These are phyloP conservation scores for Leucosticte australis DNA, from an alignment of 2,113 vertebrate genomes.

Conservation along the genomic window DNA sequence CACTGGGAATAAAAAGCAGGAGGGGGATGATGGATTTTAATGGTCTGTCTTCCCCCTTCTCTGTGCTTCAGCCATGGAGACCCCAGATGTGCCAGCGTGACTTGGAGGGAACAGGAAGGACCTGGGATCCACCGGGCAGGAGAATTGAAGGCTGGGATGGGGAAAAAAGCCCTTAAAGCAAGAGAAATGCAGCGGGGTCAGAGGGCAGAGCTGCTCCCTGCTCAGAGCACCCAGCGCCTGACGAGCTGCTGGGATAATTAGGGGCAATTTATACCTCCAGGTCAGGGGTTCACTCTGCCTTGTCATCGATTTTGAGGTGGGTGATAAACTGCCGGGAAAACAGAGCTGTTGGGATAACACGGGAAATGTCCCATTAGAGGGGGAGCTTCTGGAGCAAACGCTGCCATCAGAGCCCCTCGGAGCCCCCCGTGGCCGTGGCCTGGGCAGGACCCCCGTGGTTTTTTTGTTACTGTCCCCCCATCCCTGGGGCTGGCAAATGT, in stretches of 20 bases:
- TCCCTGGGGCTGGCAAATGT: background rate
- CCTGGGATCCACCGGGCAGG: fast-evolving
- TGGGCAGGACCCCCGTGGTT: background rate
- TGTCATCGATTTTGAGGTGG: slow-evolving; percentile 64
- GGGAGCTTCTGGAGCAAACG: background rate
- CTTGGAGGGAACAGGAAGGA: background rate
- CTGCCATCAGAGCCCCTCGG: fast-evolving
- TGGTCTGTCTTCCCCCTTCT: fast-evolving
- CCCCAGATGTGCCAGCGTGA: background rate
- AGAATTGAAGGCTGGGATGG: background rate
- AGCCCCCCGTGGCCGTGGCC: fast-evolving
- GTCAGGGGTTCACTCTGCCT: slow-evolving; percentile 42
- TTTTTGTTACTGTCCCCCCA: fast-evolving
- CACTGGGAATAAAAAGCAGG: background rate
- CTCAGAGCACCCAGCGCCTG: background rate
- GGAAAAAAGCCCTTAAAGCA: slow-evolving; percentile 40
- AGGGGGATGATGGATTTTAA: background rate
- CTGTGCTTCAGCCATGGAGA: fast-evolving
- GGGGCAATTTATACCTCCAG: slow-evolving; percentile 64
- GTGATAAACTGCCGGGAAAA: slow-evolving; percentile 62
- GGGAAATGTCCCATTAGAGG: slow-evolving; percentile 38
- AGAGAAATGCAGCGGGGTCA: slow-evolving; percentile 35
- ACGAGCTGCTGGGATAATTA: slow-evolving; percentile 49
- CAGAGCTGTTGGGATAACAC: background rate
- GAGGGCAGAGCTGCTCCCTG: slow-evolving; percentile 34